Conservation (phyloP, 1,140 invertebrate species). For the Physella acuta region DNA sequence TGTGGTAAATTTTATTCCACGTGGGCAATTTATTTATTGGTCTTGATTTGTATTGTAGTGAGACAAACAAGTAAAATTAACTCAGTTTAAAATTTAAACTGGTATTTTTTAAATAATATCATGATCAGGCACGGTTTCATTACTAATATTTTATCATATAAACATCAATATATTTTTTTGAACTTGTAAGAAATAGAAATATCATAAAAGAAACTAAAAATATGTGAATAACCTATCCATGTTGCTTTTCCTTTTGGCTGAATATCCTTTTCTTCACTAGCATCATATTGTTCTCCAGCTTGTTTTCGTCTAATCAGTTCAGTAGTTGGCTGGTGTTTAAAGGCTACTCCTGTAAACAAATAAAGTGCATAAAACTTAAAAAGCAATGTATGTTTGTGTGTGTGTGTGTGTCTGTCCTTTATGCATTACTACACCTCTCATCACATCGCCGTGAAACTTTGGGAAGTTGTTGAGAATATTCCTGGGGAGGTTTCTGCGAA, state of each 20-base stretch:
- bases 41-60: no score
- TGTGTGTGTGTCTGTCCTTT: no score
- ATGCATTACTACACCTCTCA: no score
- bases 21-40: no score
- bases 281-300: slow-evolving; percentile 44
- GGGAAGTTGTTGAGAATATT: no score
- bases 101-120: no score
- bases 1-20: no score
- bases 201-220: not conserved
- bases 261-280: not conserved
- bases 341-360: slow-evolving; percentile 44
- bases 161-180: not conserved
- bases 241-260: not conserved
- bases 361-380: not conserved
- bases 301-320: slow-evolving; percentile 53
- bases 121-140: not conserved
- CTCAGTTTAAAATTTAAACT: no score
- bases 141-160: not conserved
- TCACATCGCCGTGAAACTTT: no score
- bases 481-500: no score
- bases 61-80: no score
- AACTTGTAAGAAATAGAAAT: not conserved
- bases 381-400: no score
- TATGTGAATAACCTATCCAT: slow-evolving; percentile 1
- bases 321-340: slow-evolving; percentile 48